These are phyloP conservation scores for Poecilus cupreus DNA, from an alignment of 2,888 invertebrate species.

Conservation along the genomic window DNA sequence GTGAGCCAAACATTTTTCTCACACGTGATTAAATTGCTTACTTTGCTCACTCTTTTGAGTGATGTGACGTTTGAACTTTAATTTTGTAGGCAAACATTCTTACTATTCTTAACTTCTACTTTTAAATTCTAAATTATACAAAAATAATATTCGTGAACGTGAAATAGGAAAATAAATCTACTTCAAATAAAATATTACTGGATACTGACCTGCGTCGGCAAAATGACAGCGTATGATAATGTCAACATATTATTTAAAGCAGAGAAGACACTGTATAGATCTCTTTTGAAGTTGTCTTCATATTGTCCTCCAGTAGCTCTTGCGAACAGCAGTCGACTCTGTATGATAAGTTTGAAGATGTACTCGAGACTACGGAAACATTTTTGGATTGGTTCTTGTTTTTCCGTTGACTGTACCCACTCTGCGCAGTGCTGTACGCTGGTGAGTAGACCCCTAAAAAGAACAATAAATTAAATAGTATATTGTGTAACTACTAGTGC, in stretches of 20 bases:
- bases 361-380: slow-evolving; percentile 93
- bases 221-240: slow-evolving; percentile 83
- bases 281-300: slow-evolving; percentile 89
- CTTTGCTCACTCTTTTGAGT: no score
- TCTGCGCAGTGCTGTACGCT: slow-evolving; percentile 94
- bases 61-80: no score
- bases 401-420: slow-evolving; percentile 88
- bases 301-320: slow-evolving; percentile 91
- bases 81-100: no score
- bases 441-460: slow-evolving; percentile 84
- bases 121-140: no score
- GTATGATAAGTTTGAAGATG: slow-evolving; percentile 93
- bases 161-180: no score
- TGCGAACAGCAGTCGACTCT: slow-evolving; percentile 88
- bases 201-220: slow-evolving; percentile 81
- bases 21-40: no score
- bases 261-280: slow-evolving; percentile 86
- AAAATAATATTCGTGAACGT: no score
- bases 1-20: no score
- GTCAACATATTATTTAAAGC: slow-evolving; percentile 86
- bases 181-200: not conserved
- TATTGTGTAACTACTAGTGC: no score
- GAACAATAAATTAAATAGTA: slow-evolving; percentile 14
- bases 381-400: slow-evolving; percentile 92
- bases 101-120: no score